Base-by-base conservation (phyloP, 2,113 vertebrate genomes). In the Phyllopteryx taeniolatus region DNA sequence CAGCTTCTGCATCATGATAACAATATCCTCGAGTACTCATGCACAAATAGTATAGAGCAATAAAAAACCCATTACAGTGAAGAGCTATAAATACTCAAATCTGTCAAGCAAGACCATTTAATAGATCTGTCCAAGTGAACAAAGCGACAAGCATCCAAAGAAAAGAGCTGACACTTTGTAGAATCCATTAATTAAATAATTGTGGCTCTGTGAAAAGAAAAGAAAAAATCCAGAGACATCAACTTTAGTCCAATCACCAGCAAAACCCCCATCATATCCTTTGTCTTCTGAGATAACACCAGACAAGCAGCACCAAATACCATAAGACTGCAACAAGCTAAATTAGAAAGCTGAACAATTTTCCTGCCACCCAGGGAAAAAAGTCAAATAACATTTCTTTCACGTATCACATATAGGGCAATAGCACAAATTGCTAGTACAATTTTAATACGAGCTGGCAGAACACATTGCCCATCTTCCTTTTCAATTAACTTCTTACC, bases 21-120 rank as follows among this genome's bases (percentile, higher is more conserved):
- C 15, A 44, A 66, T 17, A n/a, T 66, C 68, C 33, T 8, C 42
- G 42, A 49, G 46, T 70, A 64, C 46, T 71, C 68, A 51, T 56
- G 69, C 67, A 72, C 59, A 57, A 51, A 67, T 53, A 2, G 49
- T 39, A 61, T 65, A 67, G 64, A 35, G 8, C 44, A 57, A 71
- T 69, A 74, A 73, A 78, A 69, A 22, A 60, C 42, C 0, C 12
- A 46, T 46, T 75, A 70, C 27, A n/a, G 62, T 59, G 61, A 31
- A 73, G 31, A 54, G 72, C 74, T 75, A 5, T 70, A 75, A 75
- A 80, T 72, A 68, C 70, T 68, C 49, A 57, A 47, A 75, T 59
- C 62, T 67, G 54, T 72, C 69, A 72, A 60, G 51, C 68, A 20
- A 53, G 62, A 60, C 57, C 33, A 33, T 69, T 62, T 70, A 73